Conservation (phyloP, 2,113 vertebrate species). For the Camelus bactrianus region DNA sequence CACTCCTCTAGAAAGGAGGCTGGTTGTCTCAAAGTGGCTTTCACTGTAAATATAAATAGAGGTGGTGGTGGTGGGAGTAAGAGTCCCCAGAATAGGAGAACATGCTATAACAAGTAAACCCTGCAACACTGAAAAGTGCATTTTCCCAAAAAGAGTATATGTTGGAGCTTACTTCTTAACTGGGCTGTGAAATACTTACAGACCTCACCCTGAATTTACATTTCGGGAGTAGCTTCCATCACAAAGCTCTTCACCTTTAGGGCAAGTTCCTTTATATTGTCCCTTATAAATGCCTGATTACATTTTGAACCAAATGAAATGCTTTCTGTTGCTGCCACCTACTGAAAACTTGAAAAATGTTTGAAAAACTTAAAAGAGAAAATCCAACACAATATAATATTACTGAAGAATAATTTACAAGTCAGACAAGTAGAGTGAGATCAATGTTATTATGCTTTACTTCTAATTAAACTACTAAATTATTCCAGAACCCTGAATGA, state of each 20-base stretch:
- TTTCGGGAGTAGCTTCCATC: background rate
- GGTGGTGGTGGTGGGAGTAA: background rate
- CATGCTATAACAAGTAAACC: background rate
- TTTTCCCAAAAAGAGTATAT: background rate
- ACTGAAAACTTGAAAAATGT: conserved; percentile 29
- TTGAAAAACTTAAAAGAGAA: conserved; percentile 9
- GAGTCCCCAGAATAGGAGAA: background rate
- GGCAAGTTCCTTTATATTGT: background rate
- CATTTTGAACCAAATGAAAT: background rate
- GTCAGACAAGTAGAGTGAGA: background rate
- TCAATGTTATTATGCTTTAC: conserved; percentile 23
- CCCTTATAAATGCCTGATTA: background rate
- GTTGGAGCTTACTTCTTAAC: background rate
- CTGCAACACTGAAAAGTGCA: conserved; percentile 9
- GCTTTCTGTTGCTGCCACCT: conserved; percentile 45
- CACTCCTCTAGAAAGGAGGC: background rate
- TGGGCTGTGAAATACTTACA: background rate
- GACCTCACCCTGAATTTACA: background rate
- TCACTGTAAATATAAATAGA: conserved; percentile 22
- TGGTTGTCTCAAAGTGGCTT: conserved; percentile 12
- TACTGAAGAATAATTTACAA: background rate
- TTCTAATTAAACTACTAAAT: conserved; percentile 24
- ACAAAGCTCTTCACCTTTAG: background rate
- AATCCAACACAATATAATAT: background rate
- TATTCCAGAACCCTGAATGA: conserved; percentile 11